A percentile compares a stretch with the other conserved stretches of the same genome.
These are phyloP conservation scores for Pseudolycoriella hygida DNA, from an alignment of 2,888 invertebrate species.

Conservation along the genomic window DNA sequence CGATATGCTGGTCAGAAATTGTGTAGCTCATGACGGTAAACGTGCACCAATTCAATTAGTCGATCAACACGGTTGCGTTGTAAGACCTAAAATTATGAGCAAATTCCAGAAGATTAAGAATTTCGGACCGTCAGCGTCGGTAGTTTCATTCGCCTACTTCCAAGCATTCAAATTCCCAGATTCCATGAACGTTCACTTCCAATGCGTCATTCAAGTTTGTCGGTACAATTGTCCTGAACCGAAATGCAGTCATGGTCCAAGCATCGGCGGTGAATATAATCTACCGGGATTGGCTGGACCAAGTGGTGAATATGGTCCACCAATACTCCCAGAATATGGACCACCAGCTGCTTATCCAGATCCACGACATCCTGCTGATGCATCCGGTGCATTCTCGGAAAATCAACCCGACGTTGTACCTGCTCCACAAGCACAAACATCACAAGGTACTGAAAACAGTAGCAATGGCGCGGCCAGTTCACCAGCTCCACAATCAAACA, in stretches of 20 bases:
- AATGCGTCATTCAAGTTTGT: slow-evolving; percentile 89
- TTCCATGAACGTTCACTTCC: slow-evolving; percentile 94
- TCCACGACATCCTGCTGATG: slow-evolving; percentile 73
- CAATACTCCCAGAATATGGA: slow-evolving; percentile 47
- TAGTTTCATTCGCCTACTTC: slow-evolving; percentile 89
- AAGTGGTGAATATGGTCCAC: slow-evolving; percentile 46
- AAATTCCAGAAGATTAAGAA: slow-evolving; percentile 93
- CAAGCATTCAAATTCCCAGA: slow-evolving; percentile 95
- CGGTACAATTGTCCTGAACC: slow-evolving; percentile 86
- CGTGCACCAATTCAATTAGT: slow-evolving; percentile 83
- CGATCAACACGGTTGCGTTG: slow-evolving; percentile 85
- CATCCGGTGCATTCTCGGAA: slow-evolving; percentile 66
- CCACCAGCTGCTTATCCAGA: slow-evolving; percentile 74
- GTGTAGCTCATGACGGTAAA: slow-evolving; percentile 88
- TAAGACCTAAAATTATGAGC: slow-evolving; percentile 86
- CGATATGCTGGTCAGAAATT: slow-evolving; percentile 86
- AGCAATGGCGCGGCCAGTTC: slow-evolving; percentile 29
- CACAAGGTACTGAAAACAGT: slow-evolving; percentile 40
- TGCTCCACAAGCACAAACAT: slow-evolving; percentile 60
- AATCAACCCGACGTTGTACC: slow-evolving; percentile 64
- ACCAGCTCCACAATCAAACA: slow-evolving; percentile 26
- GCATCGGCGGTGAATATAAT: slow-evolving; percentile 46
- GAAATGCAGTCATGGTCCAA: slow-evolving; percentile 50
- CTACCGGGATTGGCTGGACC: slow-evolving; percentile 25
- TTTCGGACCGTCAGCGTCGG: slow-evolving; percentile 85